phyloP scores from a whole-genome alignment of 2,797 vertebrate species.

The Micropoecilia bifurca region DNA sequence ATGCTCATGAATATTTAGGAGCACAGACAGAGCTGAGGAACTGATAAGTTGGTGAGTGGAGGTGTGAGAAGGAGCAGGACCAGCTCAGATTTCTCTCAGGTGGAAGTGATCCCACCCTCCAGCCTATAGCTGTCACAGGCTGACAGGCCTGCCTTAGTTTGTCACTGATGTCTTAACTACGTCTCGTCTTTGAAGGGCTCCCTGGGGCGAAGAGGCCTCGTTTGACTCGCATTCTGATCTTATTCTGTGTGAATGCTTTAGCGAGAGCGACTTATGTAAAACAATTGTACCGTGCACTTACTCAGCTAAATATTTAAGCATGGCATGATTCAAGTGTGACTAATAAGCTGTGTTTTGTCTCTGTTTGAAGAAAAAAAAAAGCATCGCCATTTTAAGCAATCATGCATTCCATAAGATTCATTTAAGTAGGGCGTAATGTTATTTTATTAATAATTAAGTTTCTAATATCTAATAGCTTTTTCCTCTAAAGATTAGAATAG shows the following conservation, averaged over 20 bases:
- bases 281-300: conserved; percentile 13
- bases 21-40: conserved; percentile 40
- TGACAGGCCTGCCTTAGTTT: conserved; percentile 55
- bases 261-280: conserved; percentile 19
- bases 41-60: conserved; percentile 51
- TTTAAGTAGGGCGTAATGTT: neutral
- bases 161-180: conserved; percentile 54
- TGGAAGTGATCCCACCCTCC: conserved; percentile 54
- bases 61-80: conserved; percentile 49
- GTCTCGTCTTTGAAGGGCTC: conserved; percentile 43
- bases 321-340: conserved; percentile 10
- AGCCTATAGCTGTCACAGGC: conserved; percentile 56
- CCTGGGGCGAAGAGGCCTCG: conserved; percentile 27
- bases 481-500: neutral
- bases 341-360: conserved; percentile 32
- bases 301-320: conserved; percentile 23
- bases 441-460: conserved; percentile 9
- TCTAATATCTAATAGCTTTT: conserved; percentile 6
- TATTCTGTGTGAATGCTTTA: conserved; percentile 14
- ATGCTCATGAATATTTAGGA: conserved; percentile 77
- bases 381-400: conserved; percentile 6
- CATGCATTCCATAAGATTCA: conserved; percentile 23
- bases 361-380: conserved; percentile 31
- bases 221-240: conserved; percentile 40
- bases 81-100: conserved; percentile 58